Percentiles rank a stretch among this genome's conserved stretches.
Evolutionary conservation across 2,888 invertebrate species (phyloP).

Genomic region (Melinopterus prodromus): DNA sequence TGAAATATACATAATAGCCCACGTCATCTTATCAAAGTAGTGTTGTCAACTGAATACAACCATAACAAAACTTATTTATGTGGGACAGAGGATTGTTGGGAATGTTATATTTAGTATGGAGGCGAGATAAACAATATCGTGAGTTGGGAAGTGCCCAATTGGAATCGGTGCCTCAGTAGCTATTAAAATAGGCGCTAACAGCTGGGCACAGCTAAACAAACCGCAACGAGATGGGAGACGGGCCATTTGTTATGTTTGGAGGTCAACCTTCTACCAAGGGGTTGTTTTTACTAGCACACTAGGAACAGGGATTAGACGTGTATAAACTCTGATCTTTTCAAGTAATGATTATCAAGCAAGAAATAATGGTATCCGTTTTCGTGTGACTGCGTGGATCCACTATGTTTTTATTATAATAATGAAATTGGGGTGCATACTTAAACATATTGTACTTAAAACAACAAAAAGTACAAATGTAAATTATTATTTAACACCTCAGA

Average conservation of each 20-base stretch:
- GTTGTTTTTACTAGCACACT: neutral
- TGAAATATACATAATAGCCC: too few species aligned
- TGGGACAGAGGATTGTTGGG: neutral
- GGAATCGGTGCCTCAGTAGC: neutral
- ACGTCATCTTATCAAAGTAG: too few species aligned
- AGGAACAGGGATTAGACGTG: neutral
- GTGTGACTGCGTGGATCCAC: too few species aligned
- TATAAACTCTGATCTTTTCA: too few species aligned
- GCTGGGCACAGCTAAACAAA: conserved; percentile 33
- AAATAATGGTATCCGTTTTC: too few species aligned
- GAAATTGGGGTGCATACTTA: too few species aligned
- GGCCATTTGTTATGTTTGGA: neutral
- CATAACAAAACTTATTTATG: neutral
- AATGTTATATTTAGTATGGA: neutral
- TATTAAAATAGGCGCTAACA: conserved; percentile 35
- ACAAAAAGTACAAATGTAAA: too few species aligned
- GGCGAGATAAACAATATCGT: neutral
- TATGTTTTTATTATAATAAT: too few species aligned
- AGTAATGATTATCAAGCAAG: too few species aligned
- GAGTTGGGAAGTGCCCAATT: neutral
- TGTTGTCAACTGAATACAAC: too few species aligned
- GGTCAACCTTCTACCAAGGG: neutral
- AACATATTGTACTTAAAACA: too few species aligned
- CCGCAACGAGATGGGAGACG: conserved; percentile 4
- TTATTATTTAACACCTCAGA: too few species aligned